Conservation (phyloP, 2,797 vertebrate species). For the Microctenopoma steveboyesi region DNA sequence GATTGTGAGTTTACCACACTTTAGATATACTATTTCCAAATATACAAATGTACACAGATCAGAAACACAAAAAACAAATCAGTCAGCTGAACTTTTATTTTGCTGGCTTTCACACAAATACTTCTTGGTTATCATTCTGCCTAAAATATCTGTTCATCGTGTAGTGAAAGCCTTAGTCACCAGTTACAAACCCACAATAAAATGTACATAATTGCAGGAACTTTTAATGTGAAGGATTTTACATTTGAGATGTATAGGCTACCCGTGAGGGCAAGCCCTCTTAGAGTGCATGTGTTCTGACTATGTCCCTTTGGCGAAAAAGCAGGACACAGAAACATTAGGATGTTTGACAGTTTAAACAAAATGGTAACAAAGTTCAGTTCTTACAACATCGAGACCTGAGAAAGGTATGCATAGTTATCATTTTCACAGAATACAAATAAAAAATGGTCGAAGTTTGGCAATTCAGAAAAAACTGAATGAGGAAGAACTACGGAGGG, state of each 20-base stretch:
- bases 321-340: neutral
- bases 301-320: slow-evolving; percentile 62
- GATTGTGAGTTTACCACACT: no score
- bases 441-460: no score
- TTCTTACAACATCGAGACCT: no score
- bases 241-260: slow-evolving; percentile 2
- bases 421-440: no score
- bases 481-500: no score
- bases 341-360: neutral
- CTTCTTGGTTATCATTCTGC: slow-evolving; percentile 26
- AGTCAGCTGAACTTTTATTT: slow-evolving; percentile 70
- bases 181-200: slow-evolving; percentile 3
- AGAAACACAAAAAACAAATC: slow-evolving; percentile 9
- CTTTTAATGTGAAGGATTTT: neutral
- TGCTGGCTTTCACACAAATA: slow-evolving; percentile 63
- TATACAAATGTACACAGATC: neutral
- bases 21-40: neutral
- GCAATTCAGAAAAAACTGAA: no score
- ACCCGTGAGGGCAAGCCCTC: neutral
- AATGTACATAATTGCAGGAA: no score
- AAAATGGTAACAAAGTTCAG: slow-evolving; percentile 1
- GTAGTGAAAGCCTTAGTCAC: slow-evolving; percentile 15
- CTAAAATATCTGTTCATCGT: slow-evolving; percentile 41
- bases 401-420: no score
- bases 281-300: slow-evolving; percentile 15